A percentile compares a stretch with the other conserved stretches of the same genome.
These are phyloP conservation scores for Abscondita cerata DNA, from an alignment of 2,888 invertebrate genomes.

Conservation along the genomic window DNA sequence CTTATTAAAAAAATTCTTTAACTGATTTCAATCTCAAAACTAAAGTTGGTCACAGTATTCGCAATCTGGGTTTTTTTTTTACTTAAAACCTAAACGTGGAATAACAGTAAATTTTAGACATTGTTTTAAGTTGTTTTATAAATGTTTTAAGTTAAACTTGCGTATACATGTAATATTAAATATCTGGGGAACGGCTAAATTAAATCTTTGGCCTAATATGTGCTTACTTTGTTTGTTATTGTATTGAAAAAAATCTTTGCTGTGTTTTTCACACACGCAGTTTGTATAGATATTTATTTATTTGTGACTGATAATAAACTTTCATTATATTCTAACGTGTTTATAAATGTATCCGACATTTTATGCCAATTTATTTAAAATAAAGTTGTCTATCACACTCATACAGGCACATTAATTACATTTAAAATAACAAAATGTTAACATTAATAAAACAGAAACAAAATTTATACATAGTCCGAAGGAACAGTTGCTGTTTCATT, in stretches of 20 bases:
- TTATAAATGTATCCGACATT: slow-evolving; percentile 23
- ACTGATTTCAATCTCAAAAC: too few species aligned
- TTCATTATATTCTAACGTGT: slow-evolving; percentile 25
- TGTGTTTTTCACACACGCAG: slow-evolving; percentile 47
- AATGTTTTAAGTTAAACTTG: too few species aligned
- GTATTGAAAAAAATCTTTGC: slow-evolving; percentile 41
- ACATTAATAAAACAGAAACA: background rate
- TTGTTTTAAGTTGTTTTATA: too few species aligned
- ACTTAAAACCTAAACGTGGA: too few species aligned
- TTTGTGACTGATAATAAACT: slow-evolving; percentile 54
- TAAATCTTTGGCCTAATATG: slow-evolving; percentile 35
- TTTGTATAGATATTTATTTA: slow-evolving; percentile 55
- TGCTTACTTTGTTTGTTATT: slow-evolving; percentile 33
- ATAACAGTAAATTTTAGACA: too few species aligned
- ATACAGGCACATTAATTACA: slow-evolving; percentile 31
- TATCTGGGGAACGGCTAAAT: background rate
- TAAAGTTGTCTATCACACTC: slow-evolving; percentile 36
- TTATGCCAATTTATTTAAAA: slow-evolving; percentile 19
- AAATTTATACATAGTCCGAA: slow-evolving; percentile 64
- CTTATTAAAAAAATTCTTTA: too few species aligned
- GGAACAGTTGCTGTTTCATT: slow-evolving; percentile 66
- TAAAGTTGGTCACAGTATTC: too few species aligned
- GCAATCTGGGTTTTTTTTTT: too few species aligned
- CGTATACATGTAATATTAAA: too few species aligned
- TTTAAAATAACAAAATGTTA: background rate